A percentile compares a stretch with the other conserved stretches of the same genome.
These are phyloP conservation scores for Nasua narica DNA, from an alignment of 2,797 vertebrate genomes.

Conservation along the genomic window DNA sequence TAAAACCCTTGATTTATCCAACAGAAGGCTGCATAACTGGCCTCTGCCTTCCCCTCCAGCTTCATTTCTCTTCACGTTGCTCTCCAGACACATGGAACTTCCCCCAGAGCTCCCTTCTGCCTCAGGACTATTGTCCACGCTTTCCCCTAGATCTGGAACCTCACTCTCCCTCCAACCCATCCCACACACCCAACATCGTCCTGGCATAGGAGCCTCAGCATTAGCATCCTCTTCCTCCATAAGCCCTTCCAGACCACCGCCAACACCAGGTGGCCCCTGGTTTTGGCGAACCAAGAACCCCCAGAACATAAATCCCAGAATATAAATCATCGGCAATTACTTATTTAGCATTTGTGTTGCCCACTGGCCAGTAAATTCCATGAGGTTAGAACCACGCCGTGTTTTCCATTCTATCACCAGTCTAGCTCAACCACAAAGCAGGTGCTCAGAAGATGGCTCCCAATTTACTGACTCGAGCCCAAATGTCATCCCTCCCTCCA, in stretches of 20 bases:
- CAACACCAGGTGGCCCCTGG: not conserved
- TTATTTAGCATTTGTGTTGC: not conserved
- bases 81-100: not conserved
- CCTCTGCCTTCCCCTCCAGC: not conserved
- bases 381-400: fast-evolving
- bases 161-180: not conserved
- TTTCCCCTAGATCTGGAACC: not conserved
- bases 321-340: not conserved
- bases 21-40: not conserved
- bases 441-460: not conserved
- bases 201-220: not conserved
- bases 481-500: not conserved
- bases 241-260: not conserved
- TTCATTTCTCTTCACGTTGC: too few relatives aligned
- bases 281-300: not conserved
- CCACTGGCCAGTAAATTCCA: not conserved
- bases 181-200: too few relatives aligned
- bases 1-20: not conserved
- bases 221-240: not conserved
- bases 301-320: not conserved
- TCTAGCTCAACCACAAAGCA: not conserved
- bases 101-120: not conserved
- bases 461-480: not conserved
- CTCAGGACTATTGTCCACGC: not conserved
- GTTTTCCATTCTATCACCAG: not conserved